A percentile compares a stretch with the other conserved stretches of the same genome.
These are phyloP conservation scores for Cassiopea andromeda DNA, from an alignment of 30 jellyfish, hydroid and myxozoan species.

Conservation along the genomic window DNA sequence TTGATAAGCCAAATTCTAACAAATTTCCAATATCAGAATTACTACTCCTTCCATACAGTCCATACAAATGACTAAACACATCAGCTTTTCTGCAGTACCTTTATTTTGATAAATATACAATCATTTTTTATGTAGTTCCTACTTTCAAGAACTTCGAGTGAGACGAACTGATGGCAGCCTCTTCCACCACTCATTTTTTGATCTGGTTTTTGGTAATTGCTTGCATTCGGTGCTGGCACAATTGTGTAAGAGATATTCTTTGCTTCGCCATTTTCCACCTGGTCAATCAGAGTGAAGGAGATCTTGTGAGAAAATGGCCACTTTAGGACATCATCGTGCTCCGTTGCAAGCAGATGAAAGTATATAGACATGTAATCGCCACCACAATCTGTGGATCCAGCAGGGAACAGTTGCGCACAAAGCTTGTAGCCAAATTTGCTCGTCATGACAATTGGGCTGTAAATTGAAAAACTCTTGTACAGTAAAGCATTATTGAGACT, in stretches of 20 bases:
- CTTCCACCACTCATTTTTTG: constrained; percentile 88
- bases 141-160: constrained; percentile 68
- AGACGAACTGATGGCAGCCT: constrained; percentile 74
- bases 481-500: constrained; percentile 63
- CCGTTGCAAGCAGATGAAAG: constrained; percentile 79
- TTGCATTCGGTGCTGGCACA: constrained; percentile 78
- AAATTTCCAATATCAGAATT: background rate
- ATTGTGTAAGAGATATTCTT: constrained; percentile 72
- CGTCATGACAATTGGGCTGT: constrained; percentile 69
- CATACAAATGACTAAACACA: background rate
- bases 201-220: constrained; percentile 66
- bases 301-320: constrained; percentile 86
- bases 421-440: constrained; percentile 84
- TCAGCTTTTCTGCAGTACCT: constrained; percentile 61
- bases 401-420: constrained; percentile 85
- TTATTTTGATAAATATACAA: constrained; percentile 59
- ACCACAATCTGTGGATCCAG: constrained; percentile 69
- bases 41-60: background rate
- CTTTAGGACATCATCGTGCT: constrained; percentile 74
- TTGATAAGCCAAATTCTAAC: too few relatives aligned
- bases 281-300: constrained; percentile 80
- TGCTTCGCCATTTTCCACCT: constrained; percentile 66
- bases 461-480: constrained; percentile 65
- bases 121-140: constrained; percentile 74
- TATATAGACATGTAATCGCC: constrained; percentile 77